A percentile compares a stretch with the other conserved stretches of the same genome.
Evolutionary conservation across 2,113 vertebrate species (phyloP).

Genomic region (Nycticryphes semicollaris): DNA sequence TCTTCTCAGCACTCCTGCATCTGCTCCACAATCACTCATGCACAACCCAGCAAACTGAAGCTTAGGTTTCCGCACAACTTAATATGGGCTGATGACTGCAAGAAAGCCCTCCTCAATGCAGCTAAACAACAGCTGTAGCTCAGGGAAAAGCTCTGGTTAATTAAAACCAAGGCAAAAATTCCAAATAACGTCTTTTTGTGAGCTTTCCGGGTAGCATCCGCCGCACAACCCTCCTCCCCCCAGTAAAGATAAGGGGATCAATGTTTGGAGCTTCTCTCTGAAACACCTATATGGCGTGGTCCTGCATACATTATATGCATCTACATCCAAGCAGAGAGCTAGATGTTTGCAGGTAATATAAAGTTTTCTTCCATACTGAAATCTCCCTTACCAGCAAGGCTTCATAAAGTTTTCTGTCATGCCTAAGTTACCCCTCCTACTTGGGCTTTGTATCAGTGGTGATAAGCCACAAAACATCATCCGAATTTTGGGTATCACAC

Average conservation of each 20-base stretch:
- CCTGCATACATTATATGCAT: background rate
- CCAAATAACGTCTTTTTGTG: background rate
- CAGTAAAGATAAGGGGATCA: background rate
- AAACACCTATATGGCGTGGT: background rate
- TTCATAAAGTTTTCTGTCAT: background rate
- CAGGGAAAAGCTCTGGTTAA: background rate
- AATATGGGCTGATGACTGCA: background rate
- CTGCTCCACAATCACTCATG: background rate
- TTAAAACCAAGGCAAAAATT: background rate
- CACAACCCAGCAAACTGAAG: accelerated
- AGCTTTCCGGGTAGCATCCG: background rate
- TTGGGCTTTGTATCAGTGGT: background rate
- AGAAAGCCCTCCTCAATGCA: background rate
- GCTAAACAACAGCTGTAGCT: background rate
- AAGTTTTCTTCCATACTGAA: background rate
- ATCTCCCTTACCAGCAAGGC: background rate
- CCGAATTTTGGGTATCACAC: background rate
- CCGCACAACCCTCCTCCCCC: background rate
- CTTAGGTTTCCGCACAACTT: background rate
- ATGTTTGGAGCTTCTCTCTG: background rate
- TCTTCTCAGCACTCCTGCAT: background rate
- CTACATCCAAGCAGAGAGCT: background rate
- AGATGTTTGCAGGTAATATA: background rate
- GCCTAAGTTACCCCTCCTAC: background rate
- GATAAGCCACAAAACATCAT: background rate